Percentiles rank a stretch among this genome's conserved stretches.
phyloP scores from a whole-genome alignment of 2,888 invertebrate genomes.

The Ectemnius continuus region DNA sequence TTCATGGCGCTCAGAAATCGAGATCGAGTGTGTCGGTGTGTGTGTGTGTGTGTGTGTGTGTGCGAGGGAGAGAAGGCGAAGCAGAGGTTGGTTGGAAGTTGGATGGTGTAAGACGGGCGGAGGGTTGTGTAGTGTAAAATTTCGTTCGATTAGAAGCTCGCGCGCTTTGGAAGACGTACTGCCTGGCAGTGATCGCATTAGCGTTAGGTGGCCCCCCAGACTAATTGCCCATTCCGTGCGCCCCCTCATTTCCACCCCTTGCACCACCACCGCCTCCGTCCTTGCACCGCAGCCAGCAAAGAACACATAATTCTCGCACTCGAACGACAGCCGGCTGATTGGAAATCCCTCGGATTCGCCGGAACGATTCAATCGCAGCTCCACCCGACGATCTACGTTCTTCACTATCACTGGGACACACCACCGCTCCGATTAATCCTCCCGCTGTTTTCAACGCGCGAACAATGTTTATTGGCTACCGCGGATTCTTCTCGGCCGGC shows the following conservation, averaged over 20 bases:
- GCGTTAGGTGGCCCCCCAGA: slow-evolving; percentile 32
- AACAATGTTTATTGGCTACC: too few relatives aligned
- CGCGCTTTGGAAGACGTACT: neutral
- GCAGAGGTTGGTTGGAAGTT: too few relatives aligned
- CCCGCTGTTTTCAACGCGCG: too few relatives aligned
- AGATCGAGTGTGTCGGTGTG: neutral
- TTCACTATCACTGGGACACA: neutral
- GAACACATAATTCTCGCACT: slow-evolving; percentile 49
- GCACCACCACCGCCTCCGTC: too few relatives aligned
- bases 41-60: too few relatives aligned
- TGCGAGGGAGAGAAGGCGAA: too few relatives aligned
- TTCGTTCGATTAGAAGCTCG: neutral
- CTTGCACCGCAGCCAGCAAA: neutral
- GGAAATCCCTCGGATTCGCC: slow-evolving; percentile 50
- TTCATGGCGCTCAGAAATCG: neutral
- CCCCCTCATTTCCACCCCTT: too few relatives aligned
- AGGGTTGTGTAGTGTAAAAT: neutral
- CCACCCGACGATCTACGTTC: neutral
- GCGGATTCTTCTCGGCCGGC: too few relatives aligned
- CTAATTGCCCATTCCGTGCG: slow-evolving; percentile 44
- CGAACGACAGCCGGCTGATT: slow-evolving; percentile 53
- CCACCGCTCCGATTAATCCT: too few relatives aligned
- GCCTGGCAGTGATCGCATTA: slow-evolving; percentile 42
- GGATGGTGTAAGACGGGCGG: neutral
- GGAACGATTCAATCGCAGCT: slow-evolving; percentile 35